Base-by-base conservation (phyloP, 2,888 invertebrate genomes). In the Neoascia interrupta region DNA sequence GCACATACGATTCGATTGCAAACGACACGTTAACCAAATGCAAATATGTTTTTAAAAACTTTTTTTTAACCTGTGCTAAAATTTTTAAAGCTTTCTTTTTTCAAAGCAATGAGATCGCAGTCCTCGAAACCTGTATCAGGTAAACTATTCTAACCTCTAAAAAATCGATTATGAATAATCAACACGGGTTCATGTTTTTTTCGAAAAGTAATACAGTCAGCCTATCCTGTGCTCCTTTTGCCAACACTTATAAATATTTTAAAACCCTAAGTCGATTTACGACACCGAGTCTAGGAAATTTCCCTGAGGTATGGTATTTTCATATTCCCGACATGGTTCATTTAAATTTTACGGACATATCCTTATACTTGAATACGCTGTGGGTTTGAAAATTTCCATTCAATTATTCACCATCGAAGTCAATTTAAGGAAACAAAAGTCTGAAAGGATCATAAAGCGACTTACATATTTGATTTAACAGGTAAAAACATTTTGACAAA, bases 381-480 rank as follows among this genome's bases (percentile, higher is more conserved):
- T 49, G 34, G 6, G 49, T 51, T 51, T 26, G 10, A 69, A 39
- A 47, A 19, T 21, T 15, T 11, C 15, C 13, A 19, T 15, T 56
- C 19, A 73, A 73, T 64, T 43, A 72, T 72, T 72, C 49, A 72
- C 10, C 23, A 16, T 26, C 5, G 16, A 54, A 43, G 26, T 11
- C 21, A 21, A 36, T 69, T 5, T 11, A 6, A 6, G 18, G 18
- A 36, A 45, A 36, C 16, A 8, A 37, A 1, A 11, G n/a, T n/a
- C n/a, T n/a, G n/a, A n/a, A n/a, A n/a, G n/a, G n/a, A n/a, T n/a
- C n/a, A n/a, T n/a, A n/a, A n/a, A n/a, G n/a, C 11, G n/a, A 88
- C 88, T 88, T 84, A 88, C 88, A 86, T 85, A 84, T 86, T 88
- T 73, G 88, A 85, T 85, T 87, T 87, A 26, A 88, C 87, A 63